Evolutionary conservation across 2,113 vertebrate species (phyloP).

Genomic region (Nyctereutes procyonoides): DNA sequence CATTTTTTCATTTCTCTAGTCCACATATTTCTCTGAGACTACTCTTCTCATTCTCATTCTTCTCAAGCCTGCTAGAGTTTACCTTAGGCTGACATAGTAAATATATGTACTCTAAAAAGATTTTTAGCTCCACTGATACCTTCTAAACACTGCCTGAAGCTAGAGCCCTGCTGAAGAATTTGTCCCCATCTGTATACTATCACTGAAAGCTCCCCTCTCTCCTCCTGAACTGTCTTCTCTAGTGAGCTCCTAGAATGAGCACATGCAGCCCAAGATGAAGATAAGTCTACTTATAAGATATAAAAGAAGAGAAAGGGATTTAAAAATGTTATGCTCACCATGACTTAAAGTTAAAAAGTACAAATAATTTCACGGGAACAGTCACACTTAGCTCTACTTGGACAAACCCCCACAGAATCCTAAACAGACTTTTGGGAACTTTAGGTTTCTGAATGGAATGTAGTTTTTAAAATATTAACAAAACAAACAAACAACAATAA

Average conservation of each 20-base stretch:
- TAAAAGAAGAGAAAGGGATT: slow-evolving; percentile 21
- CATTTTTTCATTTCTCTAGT: not conserved
- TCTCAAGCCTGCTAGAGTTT: not conserved
- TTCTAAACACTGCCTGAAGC: not conserved
- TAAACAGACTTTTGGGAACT: not conserved
- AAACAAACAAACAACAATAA: not conserved
- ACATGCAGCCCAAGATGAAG: not conserved
- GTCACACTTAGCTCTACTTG: not conserved
- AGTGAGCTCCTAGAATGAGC: not conserved
- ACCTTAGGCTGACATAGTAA: not conserved
- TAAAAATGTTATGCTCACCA: not conserved
- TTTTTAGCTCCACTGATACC: not conserved
- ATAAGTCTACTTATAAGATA: not conserved
- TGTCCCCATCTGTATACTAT: not conserved
- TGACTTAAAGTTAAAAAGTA: slow-evolving; percentile 58
- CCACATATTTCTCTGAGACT: not conserved
- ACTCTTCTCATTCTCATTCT: not conserved
- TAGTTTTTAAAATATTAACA: not conserved
- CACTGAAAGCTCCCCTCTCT: not conserved
- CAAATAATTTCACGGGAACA: slow-evolving; percentile 58
- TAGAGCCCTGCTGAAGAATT: not conserved
- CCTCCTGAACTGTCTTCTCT: not conserved
- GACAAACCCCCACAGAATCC: not conserved
- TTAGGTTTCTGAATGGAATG: slow-evolving; percentile 53
- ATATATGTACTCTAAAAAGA: not conserved